Evolutionary conservation across 1,140 invertebrate species (phyloP), one percentile per base, ranked within the genome.

Genomic region (Drosophila nigrodunni): DNA sequence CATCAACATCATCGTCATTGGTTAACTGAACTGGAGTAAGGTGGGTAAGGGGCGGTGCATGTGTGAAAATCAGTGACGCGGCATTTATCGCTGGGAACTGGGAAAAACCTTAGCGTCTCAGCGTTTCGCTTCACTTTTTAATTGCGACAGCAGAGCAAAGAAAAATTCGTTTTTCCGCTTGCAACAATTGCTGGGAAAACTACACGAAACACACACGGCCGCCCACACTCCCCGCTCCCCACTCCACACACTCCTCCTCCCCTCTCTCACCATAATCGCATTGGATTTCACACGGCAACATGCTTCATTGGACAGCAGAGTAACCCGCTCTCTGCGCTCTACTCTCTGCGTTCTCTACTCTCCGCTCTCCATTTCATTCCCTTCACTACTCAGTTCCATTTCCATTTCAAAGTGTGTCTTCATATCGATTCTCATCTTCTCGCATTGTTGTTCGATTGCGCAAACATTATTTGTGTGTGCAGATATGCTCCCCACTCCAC

Each of bases 51-150:
- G 7, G 30, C 1, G n/a, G n/a, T 44, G 50, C 54, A 59, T 71
- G 74, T 74, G 78, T 82, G 83, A 68, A 89, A 88, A 88, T 89
- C 83, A 88, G 77, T 88, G 83, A 87, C 77, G 82, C 82, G 83
- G 83, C 82, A 82, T 82, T 87, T 88, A 30, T 6, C 25, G 77
- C 72, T 79, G 62, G 74, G 62, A 74, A 77, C 30, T 88, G 82
- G 64, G 78, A 85, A 75, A 30, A 82, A 83, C 59, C 79, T 83
- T 79, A 74, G 73, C 74, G 74, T 67, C 21, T 21, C 25, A 3
- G 25, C 25, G 49, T 78, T 85, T 81, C 47, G 61, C 77, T 76
- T 49, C 60, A 35, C 52, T 73, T 83, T 87, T 87, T 89, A 88
- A 88, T 88, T 83, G 83, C 80, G 70, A 83, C 85, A 77, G 68